phyloP scores from a whole-genome alignment of 1,140 invertebrate species.

The Brevipalpus yothersi region DNA sequence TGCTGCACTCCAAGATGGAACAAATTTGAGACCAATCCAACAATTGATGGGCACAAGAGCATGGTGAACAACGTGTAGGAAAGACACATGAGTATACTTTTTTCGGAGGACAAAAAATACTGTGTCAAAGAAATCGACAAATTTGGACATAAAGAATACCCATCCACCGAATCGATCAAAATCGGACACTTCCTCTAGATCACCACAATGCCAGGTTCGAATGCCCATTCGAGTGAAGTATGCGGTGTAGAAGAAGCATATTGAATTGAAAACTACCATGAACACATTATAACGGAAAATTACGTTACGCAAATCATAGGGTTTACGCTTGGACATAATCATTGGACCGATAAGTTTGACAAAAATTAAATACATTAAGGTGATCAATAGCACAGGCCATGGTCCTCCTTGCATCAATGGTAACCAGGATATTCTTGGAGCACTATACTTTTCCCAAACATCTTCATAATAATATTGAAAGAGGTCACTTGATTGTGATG shows the following conservation, averaged over 20 bases:
- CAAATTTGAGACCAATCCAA: constrained; percentile 6
- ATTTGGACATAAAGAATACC: constrained; percentile 6
- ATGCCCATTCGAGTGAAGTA: not conserved
- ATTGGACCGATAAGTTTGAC: constrained; percentile 17
- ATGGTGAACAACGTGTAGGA: constrained; percentile 72
- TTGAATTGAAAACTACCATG: constrained; percentile 12
- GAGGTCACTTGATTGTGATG: not conserved
- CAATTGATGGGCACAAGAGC: constrained; percentile 20
- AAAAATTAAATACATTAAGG: constrained; percentile 11
- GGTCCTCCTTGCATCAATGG: constrained; percentile 31
- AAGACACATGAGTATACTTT: constrained; percentile 59
- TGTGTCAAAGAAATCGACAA: constrained; percentile 6
- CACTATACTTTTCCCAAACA: constrained; percentile 17
- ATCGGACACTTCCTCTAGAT: constrained; percentile 14
- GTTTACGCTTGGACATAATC: constrained; percentile 21
- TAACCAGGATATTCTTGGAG: constrained; percentile 64
- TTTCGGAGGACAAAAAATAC: constrained; percentile 67
- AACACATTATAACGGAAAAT: constrained; percentile 48
- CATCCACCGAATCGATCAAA: constrained; percentile 24
- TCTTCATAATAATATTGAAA: constrained; percentile 1
- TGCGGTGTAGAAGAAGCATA: not conserved
- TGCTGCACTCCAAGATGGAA: not conserved
- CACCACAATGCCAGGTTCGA: constrained; percentile 7
- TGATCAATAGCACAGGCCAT: constrained; percentile 36
- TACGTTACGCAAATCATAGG: constrained; percentile 32